These are phyloP conservation scores for Puntigrus tetrazona DNA, from an alignment of 2,113 vertebrate genomes.

Conservation along the genomic window DNA sequence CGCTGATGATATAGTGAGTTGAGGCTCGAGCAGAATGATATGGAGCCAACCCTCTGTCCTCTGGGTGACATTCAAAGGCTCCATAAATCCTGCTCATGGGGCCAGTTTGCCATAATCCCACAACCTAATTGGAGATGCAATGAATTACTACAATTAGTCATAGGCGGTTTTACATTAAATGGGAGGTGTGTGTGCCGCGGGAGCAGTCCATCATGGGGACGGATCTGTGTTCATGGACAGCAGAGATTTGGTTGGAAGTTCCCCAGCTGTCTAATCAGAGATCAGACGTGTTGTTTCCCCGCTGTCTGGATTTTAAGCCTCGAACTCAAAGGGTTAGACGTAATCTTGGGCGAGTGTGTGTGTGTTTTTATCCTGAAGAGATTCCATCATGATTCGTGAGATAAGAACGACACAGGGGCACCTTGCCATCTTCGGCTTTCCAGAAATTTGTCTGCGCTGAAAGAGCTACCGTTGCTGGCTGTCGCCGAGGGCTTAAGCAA, in stretches of 20 bases:
- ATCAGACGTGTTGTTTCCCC: conserved; percentile 16
- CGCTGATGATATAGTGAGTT: conserved; percentile 81
- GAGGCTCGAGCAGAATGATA: conserved; percentile 94
- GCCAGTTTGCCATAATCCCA: conserved; percentile 93
- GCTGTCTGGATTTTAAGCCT: conserved; percentile 1
- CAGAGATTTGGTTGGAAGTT: conserved; percentile 27
- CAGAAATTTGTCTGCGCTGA: conserved; percentile 64
- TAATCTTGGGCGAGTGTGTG: not conserved
- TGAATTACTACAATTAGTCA: conserved; percentile 99
- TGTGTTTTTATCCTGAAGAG: not conserved
- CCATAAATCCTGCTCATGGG: conserved; percentile 98
- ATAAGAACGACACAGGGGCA: conserved; percentile 62
- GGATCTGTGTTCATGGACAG: conserved; percentile 21
- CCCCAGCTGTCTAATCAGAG: conserved; percentile 36
- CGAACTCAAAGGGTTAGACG: not conserved
- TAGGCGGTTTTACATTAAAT: conserved; percentile 95
- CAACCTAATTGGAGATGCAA: conserved; percentile 99
- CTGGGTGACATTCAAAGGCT: conserved; percentile 99
- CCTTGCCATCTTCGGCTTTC: conserved; percentile 81
- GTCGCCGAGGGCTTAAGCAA: conserved; percentile 73
- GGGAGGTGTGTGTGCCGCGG: conserved; percentile 84
- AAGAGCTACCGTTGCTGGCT: conserved; percentile 54
- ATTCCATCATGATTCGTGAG: not conserved
- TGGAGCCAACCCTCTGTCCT: conserved; percentile 89
- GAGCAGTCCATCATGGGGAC: conserved; percentile 38